Base-by-base conservation (phyloP, 2,888 invertebrate genomes). In the Amitus sp. region DNA sequence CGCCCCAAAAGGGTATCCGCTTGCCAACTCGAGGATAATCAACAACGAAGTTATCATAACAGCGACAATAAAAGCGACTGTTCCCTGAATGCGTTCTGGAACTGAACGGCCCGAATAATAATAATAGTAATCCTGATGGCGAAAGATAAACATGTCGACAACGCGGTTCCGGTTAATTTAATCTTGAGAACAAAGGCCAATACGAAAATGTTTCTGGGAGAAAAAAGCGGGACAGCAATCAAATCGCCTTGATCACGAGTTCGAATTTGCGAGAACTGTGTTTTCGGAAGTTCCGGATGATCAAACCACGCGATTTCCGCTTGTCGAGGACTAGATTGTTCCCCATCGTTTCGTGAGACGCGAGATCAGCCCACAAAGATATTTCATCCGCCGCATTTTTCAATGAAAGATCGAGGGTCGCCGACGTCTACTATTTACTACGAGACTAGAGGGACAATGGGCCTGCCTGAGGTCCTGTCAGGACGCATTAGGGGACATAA, bases 401-500 rank as follows among this genome's bases (percentile, higher is more conserved):
- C 49, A 62, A 62, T 57, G 62, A 57, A 53, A 53, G 57, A 57
- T 53, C 56, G 56, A 56, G 62, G 49, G 62, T 46, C 48, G 49
- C 52, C 33, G 50, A 60, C 55, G 62, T 62, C 43, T 56, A 62
- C 56, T 62, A 62, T 62, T 56, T 62, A 62, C 62, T 62, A 62
- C 52, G 51, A 48, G 62, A 49, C 51, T 27, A 68, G 65, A 65
- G 68, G 37, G 68, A 73, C 70, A 71, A 72, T 72, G 53, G 59
- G 52, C 62, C 64, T 57, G 52, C 52, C 60, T 47, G 55, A 65
- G 65, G 64, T 69, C 71, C 65, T 70, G 73, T 72, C 73, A 68
- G 68, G 69, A 62, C 64, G 66, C 67, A 69, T 73, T 72, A 73
- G 65, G 62, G 53, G 55, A 65, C 63, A 71, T 66, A 71, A 72